A percentile compares a stretch with the other conserved stretches of the same genome.
Evolutionary conservation across 2,888 invertebrate species (phyloP).

Genomic region (Terebella lapidaria): DNA sequence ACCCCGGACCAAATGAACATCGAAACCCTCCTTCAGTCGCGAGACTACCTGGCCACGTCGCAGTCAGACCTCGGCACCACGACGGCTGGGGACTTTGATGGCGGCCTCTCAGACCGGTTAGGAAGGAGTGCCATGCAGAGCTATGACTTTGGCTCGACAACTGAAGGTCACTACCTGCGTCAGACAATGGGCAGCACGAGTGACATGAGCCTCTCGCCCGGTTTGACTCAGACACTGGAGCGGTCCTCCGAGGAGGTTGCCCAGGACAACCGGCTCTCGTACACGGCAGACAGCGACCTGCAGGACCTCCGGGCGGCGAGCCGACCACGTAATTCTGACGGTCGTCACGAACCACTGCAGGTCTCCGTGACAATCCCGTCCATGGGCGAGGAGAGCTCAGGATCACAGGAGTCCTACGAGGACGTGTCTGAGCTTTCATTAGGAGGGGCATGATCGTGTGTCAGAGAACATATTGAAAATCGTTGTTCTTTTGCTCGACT

Average conservation of each 20-base stretch:
- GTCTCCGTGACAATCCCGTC: background rate
- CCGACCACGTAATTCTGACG: background rate
- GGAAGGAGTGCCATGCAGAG: background rate
- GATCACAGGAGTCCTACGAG: background rate
- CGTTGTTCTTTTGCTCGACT: too few species aligned
- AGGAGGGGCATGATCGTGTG: too few species aligned
- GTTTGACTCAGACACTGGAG: constrained; percentile 10
- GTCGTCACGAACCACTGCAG: background rate
- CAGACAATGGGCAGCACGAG: constrained; percentile 6
- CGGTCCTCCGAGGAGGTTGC: background rate
- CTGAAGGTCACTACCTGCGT: too few species aligned
- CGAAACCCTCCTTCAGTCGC: constrained; percentile 38
- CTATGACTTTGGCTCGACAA: background rate
- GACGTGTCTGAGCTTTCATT: background rate
- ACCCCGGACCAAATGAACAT: constrained; percentile 46
- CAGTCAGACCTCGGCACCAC: constrained; percentile 23
- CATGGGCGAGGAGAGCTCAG: background rate
- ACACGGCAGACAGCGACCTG: background rate
- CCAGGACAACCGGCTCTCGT: background rate
- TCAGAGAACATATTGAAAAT: too few species aligned
- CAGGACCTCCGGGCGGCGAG: background rate
- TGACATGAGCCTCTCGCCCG: constrained; percentile 8
- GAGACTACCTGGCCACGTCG: constrained; percentile 33
- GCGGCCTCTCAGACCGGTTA: background rate
- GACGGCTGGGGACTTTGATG: background rate